Evolutionary conservation across 2,888 invertebrate genomes (phyloP).

Genomic region (Sinopyrophorus schimmeli): DNA sequence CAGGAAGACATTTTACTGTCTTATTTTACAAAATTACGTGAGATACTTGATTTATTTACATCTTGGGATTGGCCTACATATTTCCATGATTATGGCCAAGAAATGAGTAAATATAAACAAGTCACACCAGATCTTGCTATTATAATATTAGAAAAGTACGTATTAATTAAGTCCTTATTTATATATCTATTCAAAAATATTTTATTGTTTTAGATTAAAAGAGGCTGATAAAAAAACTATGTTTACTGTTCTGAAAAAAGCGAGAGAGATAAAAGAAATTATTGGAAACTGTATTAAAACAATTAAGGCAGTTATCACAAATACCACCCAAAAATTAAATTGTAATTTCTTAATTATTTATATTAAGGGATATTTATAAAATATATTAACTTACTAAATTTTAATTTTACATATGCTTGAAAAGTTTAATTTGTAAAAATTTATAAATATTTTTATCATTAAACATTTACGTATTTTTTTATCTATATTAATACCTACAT

Average conservation of each 20-base stretch:
- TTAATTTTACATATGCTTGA: too few relatives aligned
- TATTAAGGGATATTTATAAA: too few relatives aligned
- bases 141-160: slow-evolving; percentile 87
- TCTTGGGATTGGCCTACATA: slow-evolving; percentile 98
- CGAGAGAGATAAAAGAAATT: slow-evolving; percentile 95
- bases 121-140: slow-evolving; percentile 92
- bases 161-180: slow-evolving; percentile 19
- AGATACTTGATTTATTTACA: slow-evolving; percentile 90
- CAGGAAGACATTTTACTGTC: slow-evolving; percentile 84
- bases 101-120: slow-evolving; percentile 87
- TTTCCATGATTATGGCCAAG: slow-evolving; percentile 93
- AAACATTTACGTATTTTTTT: too few relatives aligned
- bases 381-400: too few relatives aligned
- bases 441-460: too few relatives aligned
- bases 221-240: slow-evolving; percentile 95
- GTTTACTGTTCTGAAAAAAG: slow-evolving; percentile 93
- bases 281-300: slow-evolving; percentile 92
- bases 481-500: too few relatives aligned
- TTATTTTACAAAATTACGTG: slow-evolving; percentile 86
- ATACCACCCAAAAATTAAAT: slow-evolving; percentile 46
- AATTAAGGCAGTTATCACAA: slow-evolving; percentile 81
- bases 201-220: slow-evolving; percentile 66
- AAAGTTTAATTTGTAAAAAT: too few relatives aligned
- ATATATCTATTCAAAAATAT: slow-evolving; percentile 8
- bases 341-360: neutral